phyloP scores from a whole-genome alignment of 1,140 invertebrate genomes.

The Dryas iulia region DNA sequence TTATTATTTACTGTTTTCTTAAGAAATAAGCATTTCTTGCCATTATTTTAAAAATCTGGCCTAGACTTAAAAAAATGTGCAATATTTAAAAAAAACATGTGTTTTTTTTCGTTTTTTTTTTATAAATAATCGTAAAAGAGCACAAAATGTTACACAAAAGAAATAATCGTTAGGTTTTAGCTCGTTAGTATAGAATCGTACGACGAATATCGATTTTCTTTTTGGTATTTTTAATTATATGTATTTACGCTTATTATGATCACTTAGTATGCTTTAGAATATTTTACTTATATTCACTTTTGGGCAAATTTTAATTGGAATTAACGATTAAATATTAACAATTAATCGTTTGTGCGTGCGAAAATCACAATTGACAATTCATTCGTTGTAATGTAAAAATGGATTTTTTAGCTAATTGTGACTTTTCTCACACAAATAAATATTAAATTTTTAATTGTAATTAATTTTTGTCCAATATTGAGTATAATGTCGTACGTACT shows the following conservation, averaged over 20 bases:
- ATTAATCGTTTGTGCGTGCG: no score
- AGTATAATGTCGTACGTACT: not conserved
- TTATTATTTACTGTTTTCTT: not conserved
- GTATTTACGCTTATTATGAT: not conserved
- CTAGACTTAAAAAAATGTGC: not conserved
- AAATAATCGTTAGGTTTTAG: not conserved
- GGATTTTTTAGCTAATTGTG: no score
- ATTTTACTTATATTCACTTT: no score
- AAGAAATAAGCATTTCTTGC: not conserved
- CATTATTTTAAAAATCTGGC: constrained; percentile 1
- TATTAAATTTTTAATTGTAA: no score
- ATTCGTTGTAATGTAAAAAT: no score
- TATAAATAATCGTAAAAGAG: not conserved
- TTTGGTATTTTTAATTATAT: no score
- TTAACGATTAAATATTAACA: no score
- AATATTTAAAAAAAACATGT: not conserved
- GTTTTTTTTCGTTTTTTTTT: no score
- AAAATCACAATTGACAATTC: no score
- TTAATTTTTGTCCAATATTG: no score
- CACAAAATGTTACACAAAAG: not conserved
- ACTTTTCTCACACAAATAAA: no score
- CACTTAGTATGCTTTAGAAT: not conserved
- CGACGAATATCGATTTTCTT: not conserved
- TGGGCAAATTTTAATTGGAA: no score
- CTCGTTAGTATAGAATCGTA: not conserved